Evolutionary conservation across 2,888 invertebrate genomes (phyloP).

Genomic region (Lochmaea crataegi): DNA sequence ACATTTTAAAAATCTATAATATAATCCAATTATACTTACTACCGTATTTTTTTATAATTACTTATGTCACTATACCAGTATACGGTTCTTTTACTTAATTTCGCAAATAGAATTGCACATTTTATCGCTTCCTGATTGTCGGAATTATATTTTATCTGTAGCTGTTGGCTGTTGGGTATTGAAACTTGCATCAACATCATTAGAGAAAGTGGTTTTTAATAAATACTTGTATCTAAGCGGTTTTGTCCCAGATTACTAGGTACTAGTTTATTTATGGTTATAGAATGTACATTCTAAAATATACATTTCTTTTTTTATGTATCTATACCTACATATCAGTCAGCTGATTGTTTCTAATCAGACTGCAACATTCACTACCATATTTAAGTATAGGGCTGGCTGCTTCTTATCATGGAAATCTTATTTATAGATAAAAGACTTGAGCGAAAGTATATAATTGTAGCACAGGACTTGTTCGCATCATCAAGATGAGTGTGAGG

Average conservation of each 20-base stretch:
- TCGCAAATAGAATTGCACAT: neutral
- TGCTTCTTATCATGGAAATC: no score
- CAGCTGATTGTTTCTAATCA: neutral
- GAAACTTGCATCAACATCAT: constrained; percentile 5
- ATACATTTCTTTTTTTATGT: neutral
- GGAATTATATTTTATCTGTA: neutral
- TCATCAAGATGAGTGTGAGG: no score
- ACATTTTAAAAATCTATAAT: neutral
- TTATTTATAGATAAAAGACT: no score
- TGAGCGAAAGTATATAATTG: no score
- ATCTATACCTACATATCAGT: constrained; percentile 2
- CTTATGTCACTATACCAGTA: neutral
- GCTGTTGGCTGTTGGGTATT: constrained; percentile 6
- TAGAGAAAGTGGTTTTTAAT: constrained; percentile 15
- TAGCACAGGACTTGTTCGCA: no score
- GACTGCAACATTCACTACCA: neutral
- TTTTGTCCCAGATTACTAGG: constrained; percentile 10
- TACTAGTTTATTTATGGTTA: neutral
- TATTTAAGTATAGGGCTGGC: neutral
- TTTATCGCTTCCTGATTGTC: constrained; percentile 9
- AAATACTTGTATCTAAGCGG: constrained; percentile 5
- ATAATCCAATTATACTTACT: neutral
- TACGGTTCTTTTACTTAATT: neutral
- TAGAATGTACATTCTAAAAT: constrained; percentile 19
- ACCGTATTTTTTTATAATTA: neutral